These are phyloP conservation scores for Notiomystis cincta DNA, from an alignment of 2,113 vertebrate species.

Conservation along the genomic window DNA sequence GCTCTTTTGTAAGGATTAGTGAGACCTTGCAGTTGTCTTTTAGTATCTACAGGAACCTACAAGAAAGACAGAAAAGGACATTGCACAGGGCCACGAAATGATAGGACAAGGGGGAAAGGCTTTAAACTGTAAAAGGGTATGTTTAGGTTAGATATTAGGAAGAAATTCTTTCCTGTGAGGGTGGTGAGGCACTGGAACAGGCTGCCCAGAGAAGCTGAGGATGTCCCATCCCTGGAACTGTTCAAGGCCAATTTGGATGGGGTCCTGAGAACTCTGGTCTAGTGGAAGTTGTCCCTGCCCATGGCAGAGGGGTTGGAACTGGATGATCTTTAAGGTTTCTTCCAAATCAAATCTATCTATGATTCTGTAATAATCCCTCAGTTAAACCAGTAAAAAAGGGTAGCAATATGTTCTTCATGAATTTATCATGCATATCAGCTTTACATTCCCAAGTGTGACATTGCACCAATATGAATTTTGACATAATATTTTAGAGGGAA, in stretches of 20 bases:
- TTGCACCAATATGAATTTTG: not conserved
- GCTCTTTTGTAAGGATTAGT: not conserved
- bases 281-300: too few relatives aligned
- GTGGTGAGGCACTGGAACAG: not conserved
- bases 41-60: not conserved
- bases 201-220: not conserved
- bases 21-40: not conserved
- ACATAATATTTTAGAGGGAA: not conserved
- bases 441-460: not conserved
- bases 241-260: not conserved
- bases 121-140: not conserved
- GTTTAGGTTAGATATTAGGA: not conserved
- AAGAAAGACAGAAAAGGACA: not conserved
- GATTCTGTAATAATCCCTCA: not conserved
- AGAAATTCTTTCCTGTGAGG: not conserved
- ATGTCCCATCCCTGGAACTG: not conserved
- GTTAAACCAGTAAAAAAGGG: not conserved
- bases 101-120: not conserved
- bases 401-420: not conserved
- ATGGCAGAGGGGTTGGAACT: not conserved
- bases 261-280: not conserved
- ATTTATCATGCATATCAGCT: not conserved
- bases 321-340: not conserved
- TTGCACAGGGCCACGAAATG: not conserved
- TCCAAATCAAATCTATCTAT: not conserved